Base-by-base conservation (phyloP, 2,113 vertebrate genomes). In the Callaeas wilsoni region DNA sequence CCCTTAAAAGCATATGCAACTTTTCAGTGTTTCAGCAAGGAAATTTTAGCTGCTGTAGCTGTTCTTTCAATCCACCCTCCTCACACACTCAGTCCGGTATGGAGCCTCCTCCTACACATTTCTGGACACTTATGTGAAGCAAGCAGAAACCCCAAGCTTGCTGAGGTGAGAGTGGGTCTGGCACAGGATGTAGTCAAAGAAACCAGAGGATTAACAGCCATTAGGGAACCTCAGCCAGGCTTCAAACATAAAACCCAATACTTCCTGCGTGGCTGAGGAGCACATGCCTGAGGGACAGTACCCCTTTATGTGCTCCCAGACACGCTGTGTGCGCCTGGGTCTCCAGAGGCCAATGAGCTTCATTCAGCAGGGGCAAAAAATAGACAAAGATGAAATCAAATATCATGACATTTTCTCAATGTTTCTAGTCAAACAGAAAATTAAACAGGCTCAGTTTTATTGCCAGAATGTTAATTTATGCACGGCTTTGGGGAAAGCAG, bases 321-420 rank as follows among this genome's bases (percentile, higher is more conserved):
- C 84, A 6, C 0, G 0, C 79, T 30, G 50, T 35, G 82, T 68
- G 84, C 5, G 1, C 93, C 74, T 7, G 27, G 42, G 71, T 68
- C 94, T 94, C 37, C 0, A 18, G 92, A 71, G 93, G 10, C 92
- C 79, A 96, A 53, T 46, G 52, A 77, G 79, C 60, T 89, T 49
- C 92, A 81, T 90, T 96, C 92, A 93, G 83, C 68, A 14, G 56
- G 19, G 86, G 94, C 42, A 84, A 90, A 97, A 96, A 97, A 96
- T 74, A 95, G 93, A 92, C 92, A 92, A 86, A 90, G 92, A 86
- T 93, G 90, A 94, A 95, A 94, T 90, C 70, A 91, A 96, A 95
- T 95, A 96, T 84, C 96, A 87, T 97, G 96, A 96, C 95, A 95
- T 97, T 97, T 96, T 94, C 94, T 67, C 84, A 85, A 46, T 4